phyloP scores from a whole-genome alignment of 1,140 invertebrate genomes.

The Sycobia sp. region DNA sequence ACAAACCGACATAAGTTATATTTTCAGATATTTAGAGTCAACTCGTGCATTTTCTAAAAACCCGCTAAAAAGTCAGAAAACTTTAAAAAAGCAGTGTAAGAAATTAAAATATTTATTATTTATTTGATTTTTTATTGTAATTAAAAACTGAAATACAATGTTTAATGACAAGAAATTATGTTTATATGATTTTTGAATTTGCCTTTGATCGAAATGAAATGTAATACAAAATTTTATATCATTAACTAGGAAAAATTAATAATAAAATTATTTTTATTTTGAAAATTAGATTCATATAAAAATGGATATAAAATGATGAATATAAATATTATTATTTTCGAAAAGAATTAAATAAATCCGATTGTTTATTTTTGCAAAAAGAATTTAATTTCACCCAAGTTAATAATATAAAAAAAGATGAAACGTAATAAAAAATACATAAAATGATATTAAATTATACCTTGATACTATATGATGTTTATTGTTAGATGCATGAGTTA shows the following conservation, averaged over 20 bases:
- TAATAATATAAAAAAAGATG: background rate
- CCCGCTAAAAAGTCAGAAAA: background rate
- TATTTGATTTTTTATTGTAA: background rate
- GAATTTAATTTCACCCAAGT: background rate
- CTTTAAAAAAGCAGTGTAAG: background rate
- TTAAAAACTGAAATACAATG: background rate
- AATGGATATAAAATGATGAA: too few species aligned
- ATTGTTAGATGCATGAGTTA: conserved; percentile 47
- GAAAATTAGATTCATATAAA: too few species aligned
- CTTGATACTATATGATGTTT: conserved; percentile 66
- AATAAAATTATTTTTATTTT: too few species aligned
- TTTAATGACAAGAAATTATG: background rate
- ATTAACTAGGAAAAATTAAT: too few species aligned
- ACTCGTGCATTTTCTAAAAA: conserved; percentile 8
- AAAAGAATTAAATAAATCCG: too few species aligned
- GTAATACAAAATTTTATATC: too few species aligned
- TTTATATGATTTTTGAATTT: background rate
- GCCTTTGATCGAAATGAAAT: too few species aligned
- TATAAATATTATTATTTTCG: too few species aligned
- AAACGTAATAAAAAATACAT: conserved; percentile 21
- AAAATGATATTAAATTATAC: too few species aligned
- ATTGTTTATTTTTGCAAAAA: background rate
- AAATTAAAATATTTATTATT: background rate
- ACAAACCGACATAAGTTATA: conserved; percentile 31
- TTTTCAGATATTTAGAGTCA: conserved; percentile 1